phyloP scores from a whole-genome alignment of 2,113 vertebrate species.

The Nipponia nippon region DNA sequence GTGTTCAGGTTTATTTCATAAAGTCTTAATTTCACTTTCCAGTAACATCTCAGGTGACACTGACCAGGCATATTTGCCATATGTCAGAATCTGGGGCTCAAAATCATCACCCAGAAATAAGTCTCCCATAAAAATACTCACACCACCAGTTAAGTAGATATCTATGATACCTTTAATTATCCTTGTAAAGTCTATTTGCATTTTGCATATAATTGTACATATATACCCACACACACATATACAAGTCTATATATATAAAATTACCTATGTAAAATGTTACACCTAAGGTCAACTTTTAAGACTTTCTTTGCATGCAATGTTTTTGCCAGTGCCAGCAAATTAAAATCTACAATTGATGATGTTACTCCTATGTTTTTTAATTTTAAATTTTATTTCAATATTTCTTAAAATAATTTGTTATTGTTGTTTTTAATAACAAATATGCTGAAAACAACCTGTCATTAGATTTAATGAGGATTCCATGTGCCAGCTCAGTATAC shows the following conservation, averaged over 20 bases:
- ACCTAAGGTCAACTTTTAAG: not conserved
- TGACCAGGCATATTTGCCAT: not conserved
- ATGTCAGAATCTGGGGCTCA: not conserved
- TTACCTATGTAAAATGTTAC: not conserved
- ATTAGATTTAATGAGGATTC: not conserved
- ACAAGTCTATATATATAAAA: not conserved
- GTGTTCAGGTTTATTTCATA: not conserved
- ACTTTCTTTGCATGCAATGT: not conserved
- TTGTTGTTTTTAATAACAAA: not conserved
- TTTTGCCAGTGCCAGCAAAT: not conserved
- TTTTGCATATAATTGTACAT: not conserved
- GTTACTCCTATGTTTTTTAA: not conserved
- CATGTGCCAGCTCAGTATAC: not conserved
- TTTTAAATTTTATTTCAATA: not conserved
- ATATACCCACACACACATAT: fast-evolving
- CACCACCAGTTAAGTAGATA: not conserved
- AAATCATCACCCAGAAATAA: not conserved
- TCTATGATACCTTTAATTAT: not conserved
- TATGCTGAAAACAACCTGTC: not conserved
- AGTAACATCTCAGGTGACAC: not conserved
- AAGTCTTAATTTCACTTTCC: not conserved
- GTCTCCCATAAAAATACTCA: not conserved
- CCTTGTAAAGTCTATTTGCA: not conserved
- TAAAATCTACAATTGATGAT: not conserved
- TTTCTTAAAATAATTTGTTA: not conserved